Conservation (phyloP, 2,888 invertebrate species). For the Acrocyrtus sp. region DNA sequence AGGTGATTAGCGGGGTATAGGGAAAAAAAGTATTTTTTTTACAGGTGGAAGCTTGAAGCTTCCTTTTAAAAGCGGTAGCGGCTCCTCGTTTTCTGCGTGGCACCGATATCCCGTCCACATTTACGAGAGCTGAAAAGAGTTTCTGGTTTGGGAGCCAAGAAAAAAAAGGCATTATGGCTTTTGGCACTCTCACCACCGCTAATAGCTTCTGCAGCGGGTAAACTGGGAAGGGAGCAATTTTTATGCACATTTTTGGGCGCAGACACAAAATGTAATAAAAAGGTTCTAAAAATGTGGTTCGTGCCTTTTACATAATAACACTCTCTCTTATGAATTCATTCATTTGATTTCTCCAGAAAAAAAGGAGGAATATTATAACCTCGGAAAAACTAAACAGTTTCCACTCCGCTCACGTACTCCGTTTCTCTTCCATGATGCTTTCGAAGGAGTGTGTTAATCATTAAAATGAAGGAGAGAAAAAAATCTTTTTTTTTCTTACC, state of each 20-base stretch:
- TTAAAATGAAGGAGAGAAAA: constrained; percentile 44
- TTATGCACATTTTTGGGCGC: neutral
- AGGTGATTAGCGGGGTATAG: too few species aligned
- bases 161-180: constrained; percentile 36
- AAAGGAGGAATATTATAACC: neutral
- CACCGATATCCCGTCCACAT: too few species aligned
- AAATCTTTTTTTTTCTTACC: too few species aligned
- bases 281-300: neutral
- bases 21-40: too few species aligned
- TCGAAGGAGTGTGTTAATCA: constrained; percentile 47
- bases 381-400: constrained; percentile 24
- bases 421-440: too few species aligned
- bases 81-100: too few species aligned
- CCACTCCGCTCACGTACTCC: constrained; percentile 41
- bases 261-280: neutral
- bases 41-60: too few species aligned
- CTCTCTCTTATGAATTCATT: too few species aligned
- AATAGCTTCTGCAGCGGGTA: too few species aligned
- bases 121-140: too few species aligned
- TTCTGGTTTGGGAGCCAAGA: constrained; percentile 29
- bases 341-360: neutral
- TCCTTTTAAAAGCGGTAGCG: too few species aligned
- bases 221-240: neutral
- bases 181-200: too few species aligned
- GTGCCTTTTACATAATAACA: neutral